Conservation (phyloP, 2,888 invertebrate species). For the Coenonympha arcania region DNA sequence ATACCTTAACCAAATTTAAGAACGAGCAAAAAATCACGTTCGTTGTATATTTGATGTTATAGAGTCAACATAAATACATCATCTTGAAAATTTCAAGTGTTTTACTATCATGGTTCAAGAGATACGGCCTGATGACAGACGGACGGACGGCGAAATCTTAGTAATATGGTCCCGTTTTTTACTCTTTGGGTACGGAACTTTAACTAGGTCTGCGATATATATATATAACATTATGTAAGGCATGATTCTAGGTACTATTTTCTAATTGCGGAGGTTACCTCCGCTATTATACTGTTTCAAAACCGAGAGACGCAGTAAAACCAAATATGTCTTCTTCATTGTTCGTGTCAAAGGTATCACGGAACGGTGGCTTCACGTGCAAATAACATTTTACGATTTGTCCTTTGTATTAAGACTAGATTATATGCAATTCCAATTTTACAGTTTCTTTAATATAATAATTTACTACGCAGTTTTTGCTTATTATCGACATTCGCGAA, state of each 20-base stretch:
- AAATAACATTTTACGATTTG: slow-evolving; percentile 17
- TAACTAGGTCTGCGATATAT: neutral
- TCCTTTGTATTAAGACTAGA: neutral
- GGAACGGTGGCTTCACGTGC: slow-evolving; percentile 4
- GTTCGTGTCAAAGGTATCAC: slow-evolving; percentile 16
- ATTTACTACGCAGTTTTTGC: neutral
- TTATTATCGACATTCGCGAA: too few relatives aligned
- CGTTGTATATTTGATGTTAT: too few relatives aligned
- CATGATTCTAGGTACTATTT: neutral
- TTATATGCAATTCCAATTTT: neutral
- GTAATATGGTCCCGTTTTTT: too few relatives aligned
- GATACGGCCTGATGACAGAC: too few relatives aligned
- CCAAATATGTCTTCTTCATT: slow-evolving; percentile 13
- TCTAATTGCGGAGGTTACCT: neutral
- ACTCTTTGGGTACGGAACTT: too few relatives aligned
- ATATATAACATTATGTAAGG: neutral
- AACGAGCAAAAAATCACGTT: too few relatives aligned
- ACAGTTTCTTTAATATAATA: neutral
- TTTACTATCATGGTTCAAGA: too few relatives aligned
- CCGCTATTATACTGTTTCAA: neutral
- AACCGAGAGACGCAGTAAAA: slow-evolving; percentile 11
- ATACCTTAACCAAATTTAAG: too few relatives aligned
- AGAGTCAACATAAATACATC: too few relatives aligned
- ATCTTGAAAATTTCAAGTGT: too few relatives aligned
- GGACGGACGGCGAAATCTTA: too few relatives aligned